Evolutionary conservation across 2,113 vertebrate species (phyloP), one percentile per base, ranked within the genome.

Genomic region (Reinhardtius hippoglossoides): DNA sequence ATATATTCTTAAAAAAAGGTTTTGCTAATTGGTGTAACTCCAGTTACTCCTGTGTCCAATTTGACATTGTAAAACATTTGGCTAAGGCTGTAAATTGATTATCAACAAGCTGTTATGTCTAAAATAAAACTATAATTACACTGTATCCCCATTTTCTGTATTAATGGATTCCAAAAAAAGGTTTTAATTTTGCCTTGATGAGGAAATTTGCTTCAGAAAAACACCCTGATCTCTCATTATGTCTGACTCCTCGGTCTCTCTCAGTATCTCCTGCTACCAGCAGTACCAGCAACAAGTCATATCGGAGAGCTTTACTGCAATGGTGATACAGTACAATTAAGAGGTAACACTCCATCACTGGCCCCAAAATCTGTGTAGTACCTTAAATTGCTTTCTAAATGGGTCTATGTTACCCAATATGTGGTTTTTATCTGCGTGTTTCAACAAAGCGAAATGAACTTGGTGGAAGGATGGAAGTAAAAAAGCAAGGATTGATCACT

Each of bases 351-450:
- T 93, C 88, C 90, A 91, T 94, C 91, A 91, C 80, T 68, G 71
- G 87, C 74, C 75, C 35, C 56, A 52, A 74, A 65, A 83, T 88
- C 84, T 75, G 80, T 84, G 84, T 86, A 90, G 90, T 87, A 81
- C 89, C 84, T 94, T 90, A 93, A 94, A 93, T 93, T 91, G 93
- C 89, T 91, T 89, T 91, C 90, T 94, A 93, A 95, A 94, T 92
- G 90, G 86, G 56, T 79, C 85, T 82, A 67, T 94, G 94, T 95
- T 94, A 95, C 90, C 91, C 89, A 94, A 94, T 95, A 93, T 94
- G 93, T 69, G 93, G 90, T 92, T 57, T 94, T 92, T 82, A 74
- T 79, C 85, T 85, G 86, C 54, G 68, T 89, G 91, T 92, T 93
- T 87, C 84, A 88, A 91, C 91, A 93, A 90, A 92, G 88, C 87